Base-by-base conservation (phyloP, 2,797 vertebrate genomes). In the Botia almorhae region DNA sequence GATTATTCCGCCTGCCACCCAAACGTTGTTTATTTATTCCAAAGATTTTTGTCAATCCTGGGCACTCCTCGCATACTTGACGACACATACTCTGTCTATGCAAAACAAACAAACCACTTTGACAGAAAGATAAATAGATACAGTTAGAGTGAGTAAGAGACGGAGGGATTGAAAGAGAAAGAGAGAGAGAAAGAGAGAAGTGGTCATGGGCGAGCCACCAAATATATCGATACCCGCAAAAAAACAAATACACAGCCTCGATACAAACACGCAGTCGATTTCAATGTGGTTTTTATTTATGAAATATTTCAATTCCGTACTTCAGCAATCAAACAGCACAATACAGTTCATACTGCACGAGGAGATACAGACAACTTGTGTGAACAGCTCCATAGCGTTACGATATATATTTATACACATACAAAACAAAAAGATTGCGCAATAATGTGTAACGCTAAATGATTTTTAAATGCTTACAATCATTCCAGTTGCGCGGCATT, bases 301-400 rank as follows among this genome's bases (percentile, higher is more conserved):
- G 90, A 94, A 94, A 93, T 85, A 87, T 90, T 90, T 92, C 94
- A 94, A 94, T 93, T 92, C 92, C 92, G 86, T 91, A 95, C 90
- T 95, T 91, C 91, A 92, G 91, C 83, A 93, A 94, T 93, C 91
- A 93, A 95, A 97, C 95, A 95, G 91, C 95, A 97, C 96, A 94
- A 95, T 92, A 96, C 94, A 96, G 95, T 95, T 95, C 94, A 98
- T 92, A 95, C 93, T 92, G 91, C 93, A 96, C 94, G 91, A 90
- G 91, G 87, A 89, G 92, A 87, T 81, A 92, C 93, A 93, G 71
- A 93, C 93, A 93, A 90, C 89, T 90, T 88, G 90, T 88, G 90
- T 92, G 89, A 92, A 93, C 88, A 90, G 85, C 84, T 89, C 76
- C 85, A 87, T 89, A 84, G 86, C 83, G 76, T 83, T 79, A 85